These are phyloP conservation scores for Acropternis orthonyx DNA, from an alignment of 2,797 vertebrate genomes.

Conservation along the genomic window DNA sequence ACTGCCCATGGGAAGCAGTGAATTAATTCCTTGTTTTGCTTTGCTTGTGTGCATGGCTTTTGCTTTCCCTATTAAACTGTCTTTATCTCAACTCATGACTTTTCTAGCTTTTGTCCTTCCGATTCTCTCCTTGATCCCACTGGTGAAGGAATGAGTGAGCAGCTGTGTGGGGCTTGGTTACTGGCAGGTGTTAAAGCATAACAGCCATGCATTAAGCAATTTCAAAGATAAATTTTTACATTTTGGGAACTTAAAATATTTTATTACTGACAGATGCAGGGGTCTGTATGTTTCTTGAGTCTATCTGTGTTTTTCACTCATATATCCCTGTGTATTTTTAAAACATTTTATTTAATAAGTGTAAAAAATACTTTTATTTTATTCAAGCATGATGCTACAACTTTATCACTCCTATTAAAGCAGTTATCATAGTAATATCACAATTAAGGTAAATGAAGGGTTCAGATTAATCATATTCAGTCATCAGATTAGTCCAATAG, in stretches of 20 bases:
- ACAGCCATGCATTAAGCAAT: neutral
- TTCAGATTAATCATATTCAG: neutral
- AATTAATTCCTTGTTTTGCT: neutral
- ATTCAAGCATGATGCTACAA: neutral
- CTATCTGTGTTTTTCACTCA: neutral
- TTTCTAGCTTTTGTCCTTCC: neutral
- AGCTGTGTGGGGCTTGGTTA: neutral
- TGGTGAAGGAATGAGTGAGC: fast-evolving
- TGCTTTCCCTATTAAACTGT: neutral
- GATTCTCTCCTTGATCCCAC: neutral
- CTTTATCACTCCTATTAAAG: neutral
- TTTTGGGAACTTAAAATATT: neutral
- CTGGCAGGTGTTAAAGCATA: neutral
- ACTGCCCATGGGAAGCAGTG: neutral
- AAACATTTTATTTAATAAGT: neutral
- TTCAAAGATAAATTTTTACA: neutral
- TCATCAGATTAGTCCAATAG: neutral
- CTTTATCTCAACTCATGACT: neutral
- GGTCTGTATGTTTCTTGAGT: neutral
- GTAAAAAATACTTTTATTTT: neutral
- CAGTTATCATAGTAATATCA: neutral
- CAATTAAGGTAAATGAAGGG: neutral
- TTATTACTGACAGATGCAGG: neutral
- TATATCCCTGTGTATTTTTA: neutral
- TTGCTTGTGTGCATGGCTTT: neutral